phyloP scores from a whole-genome alignment of 2,797 vertebrate species.

The Crocodylus rhombifer region DNA sequence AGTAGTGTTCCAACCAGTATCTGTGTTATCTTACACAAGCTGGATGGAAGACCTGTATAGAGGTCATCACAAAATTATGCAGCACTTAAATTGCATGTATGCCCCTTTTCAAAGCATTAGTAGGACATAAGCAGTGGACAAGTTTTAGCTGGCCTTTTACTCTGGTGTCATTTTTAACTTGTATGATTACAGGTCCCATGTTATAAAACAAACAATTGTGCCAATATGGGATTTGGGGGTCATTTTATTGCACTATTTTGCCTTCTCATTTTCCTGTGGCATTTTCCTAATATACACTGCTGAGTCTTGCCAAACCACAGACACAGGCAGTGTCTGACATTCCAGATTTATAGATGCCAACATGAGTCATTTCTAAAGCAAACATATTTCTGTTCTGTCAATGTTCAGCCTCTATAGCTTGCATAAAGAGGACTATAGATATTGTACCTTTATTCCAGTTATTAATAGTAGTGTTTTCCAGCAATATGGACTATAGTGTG shows the following conservation, averaged over 20 bases:
- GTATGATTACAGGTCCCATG: constrained; percentile 19
- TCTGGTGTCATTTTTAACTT: constrained; percentile 36
- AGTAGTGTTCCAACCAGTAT: neutral
- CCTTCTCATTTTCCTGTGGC: constrained; percentile 55
- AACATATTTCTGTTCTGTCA: constrained; percentile 43
- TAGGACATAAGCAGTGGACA: neutral
- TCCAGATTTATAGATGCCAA: constrained; percentile 52
- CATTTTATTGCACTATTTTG: constrained; percentile 57
- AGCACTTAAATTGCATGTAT: neutral
- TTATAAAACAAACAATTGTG: neutral
- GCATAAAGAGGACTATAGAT: constrained; percentile 20
- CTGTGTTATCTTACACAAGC: neutral
- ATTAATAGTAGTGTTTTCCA: neutral
- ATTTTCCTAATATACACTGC: neutral
- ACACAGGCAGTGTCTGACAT: constrained; percentile 65
- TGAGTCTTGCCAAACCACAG: constrained; percentile 63
- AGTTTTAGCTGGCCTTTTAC: neutral
- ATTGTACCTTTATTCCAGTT: neutral
- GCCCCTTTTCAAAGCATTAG: neutral
- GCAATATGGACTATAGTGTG: neutral
- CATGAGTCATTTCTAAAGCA: constrained; percentile 56
- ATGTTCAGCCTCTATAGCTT: constrained; percentile 46
- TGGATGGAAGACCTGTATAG: neutral
- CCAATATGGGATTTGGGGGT: constrained; percentile 22
- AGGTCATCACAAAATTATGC: neutral